Percentiles rank a stretch among this genome's conserved stretches.
These are phyloP conservation scores for Zoanthus sociatus DNA, from an alignment of 92 coral and sea anemone species.

Conservation along the genomic window DNA sequence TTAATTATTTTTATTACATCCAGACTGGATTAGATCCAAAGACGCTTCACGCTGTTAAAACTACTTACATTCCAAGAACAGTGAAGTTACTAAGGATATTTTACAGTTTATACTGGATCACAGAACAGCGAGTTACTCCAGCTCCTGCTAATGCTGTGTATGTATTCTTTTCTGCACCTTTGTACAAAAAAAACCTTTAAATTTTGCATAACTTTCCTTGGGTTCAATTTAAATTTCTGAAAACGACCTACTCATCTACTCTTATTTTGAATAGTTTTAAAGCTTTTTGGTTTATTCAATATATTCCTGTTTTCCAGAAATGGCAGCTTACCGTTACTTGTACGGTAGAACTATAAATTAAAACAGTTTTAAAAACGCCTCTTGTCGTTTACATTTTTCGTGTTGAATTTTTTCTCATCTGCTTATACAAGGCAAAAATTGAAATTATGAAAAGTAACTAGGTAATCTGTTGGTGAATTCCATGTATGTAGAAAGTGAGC, in stretches of 20 bases:
- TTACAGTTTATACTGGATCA: conserved; percentile 82
- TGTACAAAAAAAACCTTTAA: background rate
- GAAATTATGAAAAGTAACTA: no score
- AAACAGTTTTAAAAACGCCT: no score
- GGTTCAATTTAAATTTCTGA: background rate
- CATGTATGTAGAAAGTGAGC: no score
- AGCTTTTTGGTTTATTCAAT: no score
- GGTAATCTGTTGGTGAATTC: no score
- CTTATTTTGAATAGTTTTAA: no score
- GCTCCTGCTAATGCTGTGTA: conserved; percentile 95
- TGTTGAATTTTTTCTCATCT: no score
- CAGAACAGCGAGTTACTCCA: conserved; percentile 77
- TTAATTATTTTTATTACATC: background rate
- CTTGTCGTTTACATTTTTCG: no score
- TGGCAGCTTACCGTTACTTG: no score
- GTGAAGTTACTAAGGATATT: conserved; percentile 69
- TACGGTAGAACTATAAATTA: no score
- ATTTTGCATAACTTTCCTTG: background rate
- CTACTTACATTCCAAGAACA: conserved; percentile 83
- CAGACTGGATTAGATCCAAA: conserved; percentile 74
- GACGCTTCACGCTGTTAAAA: conserved; percentile 73
- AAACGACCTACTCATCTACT: background rate
- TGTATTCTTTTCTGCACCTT: conserved; percentile 40
- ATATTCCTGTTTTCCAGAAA: no score
- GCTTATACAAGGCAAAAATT: no score